Conservation (phyloP, 2,113 vertebrate genomes). For the Pelodiscus sinensis region DNA sequence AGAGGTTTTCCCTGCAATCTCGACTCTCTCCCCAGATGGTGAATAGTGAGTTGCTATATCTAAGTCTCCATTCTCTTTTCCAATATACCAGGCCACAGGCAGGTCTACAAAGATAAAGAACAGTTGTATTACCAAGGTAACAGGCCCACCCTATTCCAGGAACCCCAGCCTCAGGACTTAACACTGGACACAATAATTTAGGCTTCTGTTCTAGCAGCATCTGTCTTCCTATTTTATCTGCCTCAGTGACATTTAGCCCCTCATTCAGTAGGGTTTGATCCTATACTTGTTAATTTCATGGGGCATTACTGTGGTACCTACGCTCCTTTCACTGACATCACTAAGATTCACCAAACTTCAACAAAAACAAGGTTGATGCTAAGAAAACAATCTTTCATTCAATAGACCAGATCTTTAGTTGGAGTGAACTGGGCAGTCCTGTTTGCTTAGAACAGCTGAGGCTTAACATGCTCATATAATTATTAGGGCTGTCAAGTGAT, state of each 20-base stretch:
- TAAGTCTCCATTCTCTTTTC: background rate
- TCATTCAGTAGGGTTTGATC: background rate
- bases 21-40: background rate
- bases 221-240: background rate
- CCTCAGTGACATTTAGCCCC: background rate
- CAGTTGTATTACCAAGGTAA: background rate
- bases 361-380: background rate
- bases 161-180: background rate
- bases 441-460: background rate
- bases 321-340: background rate
- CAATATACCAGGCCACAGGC: background rate
- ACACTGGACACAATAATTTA: background rate
- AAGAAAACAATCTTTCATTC: background rate
- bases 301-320: background rate
- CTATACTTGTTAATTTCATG: background rate
- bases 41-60: background rate
- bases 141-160: background rate
- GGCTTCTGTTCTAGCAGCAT: background rate
- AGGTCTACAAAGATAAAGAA: background rate
- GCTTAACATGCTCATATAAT: background rate
- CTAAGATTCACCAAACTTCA: background rate
- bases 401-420: background rate
- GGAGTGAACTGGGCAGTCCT: background rate
- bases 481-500: no score
- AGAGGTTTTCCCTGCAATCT: background rate